Evolutionary conservation across 1,140 invertebrate genomes (phyloP), one percentile per base, ranked within the genome.

Genomic region (Pantala flavescens): DNA sequence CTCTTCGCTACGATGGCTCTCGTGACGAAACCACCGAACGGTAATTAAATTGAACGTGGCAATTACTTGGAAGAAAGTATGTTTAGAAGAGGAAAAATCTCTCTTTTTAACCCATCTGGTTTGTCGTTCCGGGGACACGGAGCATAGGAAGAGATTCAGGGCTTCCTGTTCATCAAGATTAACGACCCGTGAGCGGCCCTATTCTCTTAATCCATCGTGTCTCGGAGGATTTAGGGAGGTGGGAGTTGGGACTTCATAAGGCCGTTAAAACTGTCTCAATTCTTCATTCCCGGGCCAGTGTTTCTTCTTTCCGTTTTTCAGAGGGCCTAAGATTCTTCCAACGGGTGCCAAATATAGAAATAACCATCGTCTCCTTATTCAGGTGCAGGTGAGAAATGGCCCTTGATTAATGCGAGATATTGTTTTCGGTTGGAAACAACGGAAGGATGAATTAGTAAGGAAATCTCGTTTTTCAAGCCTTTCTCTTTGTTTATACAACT

Each of bases 211-310:
- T 63, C 49, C 49, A 19, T 21, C n/a, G 3, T 63, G 49, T 63
- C n/a, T 12, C 49, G 2, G 16, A 36, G 28, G 28, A 36, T 36
- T 21, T 63, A 63, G 49, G 49, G n/a, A 63, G 49, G 49, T 63
- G 49, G 49, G 49, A 63, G 49, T 16, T 36, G 28, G 28, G 28
- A 36, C 49, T 21, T 63, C 49, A 63, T 63, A 63, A 63, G n/a
- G 49, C n/a, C 49, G 49, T 63, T 63, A 63, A 63, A 63, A 63
- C 49, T 63, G 49, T 63, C 49, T 63, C 49, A 63, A 63, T 63
- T 63, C 49, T 63, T 63, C 49, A 63, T 63, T 63, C n/a, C 49
- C 49, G 16, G 49, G 49, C 49, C 49, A 63, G 49, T 63, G 49
- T 63, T 36, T 63, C 49, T 63, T 12, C 49, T 36, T 5, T 36